These are phyloP conservation scores for Porites cylindrica DNA, from an alignment of 92 coral and sea anemone species.

Conservation along the genomic window DNA sequence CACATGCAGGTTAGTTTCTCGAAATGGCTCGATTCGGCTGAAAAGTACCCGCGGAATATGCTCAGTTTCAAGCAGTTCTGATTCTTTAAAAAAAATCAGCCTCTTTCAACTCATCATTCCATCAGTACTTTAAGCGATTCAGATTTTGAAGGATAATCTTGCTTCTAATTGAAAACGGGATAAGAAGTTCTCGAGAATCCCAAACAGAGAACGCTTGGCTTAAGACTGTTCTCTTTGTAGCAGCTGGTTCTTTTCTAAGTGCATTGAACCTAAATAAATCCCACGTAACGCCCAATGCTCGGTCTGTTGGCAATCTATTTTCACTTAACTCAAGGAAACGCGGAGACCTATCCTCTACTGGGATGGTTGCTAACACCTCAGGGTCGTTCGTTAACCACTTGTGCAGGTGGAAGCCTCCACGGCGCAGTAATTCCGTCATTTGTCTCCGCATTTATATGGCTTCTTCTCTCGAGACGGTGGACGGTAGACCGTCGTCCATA, in stretches of 20 bases:
- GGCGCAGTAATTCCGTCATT: conserved; percentile 47
- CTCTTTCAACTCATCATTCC: background rate
- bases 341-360: background rate
- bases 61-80: no score
- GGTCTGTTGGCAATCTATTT: conserved; percentile 30
- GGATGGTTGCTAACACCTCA: conserved; percentile 15
- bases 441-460: conserved; percentile 50
- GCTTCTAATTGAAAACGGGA: conserved; percentile 6
- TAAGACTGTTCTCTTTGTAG: conserved; percentile 35
- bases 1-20: no score
- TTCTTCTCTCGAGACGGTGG: conserved; percentile 23
- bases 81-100: no score
- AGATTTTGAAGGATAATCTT: conserved; percentile 5
- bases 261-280: conserved; percentile 28
- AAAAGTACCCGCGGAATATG: no score
- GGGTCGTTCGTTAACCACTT: conserved; percentile 45
- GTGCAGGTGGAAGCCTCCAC: conserved; percentile 16
- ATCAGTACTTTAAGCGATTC: conserved; percentile 3
- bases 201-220: conserved; percentile 42
- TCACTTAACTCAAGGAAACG: background rate
- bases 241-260: conserved; percentile 17
- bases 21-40: no score
- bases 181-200: conserved; percentile 30
- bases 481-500: conserved; percentile 46
- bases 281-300: conserved; percentile 19